Evolutionary conservation across 1,140 invertebrate species (phyloP).

Genomic region (Calephelis virginiensis): DNA sequence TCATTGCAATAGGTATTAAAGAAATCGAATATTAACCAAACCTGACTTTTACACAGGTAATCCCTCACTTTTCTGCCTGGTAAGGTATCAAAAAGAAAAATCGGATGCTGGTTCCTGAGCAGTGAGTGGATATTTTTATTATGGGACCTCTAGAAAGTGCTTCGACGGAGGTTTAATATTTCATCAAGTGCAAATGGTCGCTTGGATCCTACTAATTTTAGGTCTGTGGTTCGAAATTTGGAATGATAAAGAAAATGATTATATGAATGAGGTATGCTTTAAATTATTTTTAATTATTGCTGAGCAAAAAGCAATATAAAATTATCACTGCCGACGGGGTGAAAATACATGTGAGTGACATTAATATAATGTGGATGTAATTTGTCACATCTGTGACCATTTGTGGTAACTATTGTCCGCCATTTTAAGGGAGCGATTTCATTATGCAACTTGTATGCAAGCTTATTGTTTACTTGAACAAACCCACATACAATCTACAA

Average conservation of each 20-base stretch:
- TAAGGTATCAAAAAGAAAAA: slow-evolving; percentile 34
- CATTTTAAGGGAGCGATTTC: no score
- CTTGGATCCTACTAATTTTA: slow-evolving; percentile 60
- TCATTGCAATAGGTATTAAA: no score
- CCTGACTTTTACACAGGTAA: slow-evolving; percentile 34
- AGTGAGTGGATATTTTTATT: slow-evolving; percentile 27
- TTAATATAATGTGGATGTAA: neutral
- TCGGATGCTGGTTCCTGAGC: slow-evolving; percentile 23
- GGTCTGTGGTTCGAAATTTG: slow-evolving; percentile 44
- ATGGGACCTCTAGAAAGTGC: slow-evolving; percentile 66
- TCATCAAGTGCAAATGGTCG: slow-evolving; percentile 25
- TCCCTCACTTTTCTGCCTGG: slow-evolving; percentile 38
- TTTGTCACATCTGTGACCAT: no score
- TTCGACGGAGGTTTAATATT: slow-evolving; percentile 54
- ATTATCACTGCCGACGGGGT: slow-evolving; percentile 2
- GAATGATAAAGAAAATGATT: slow-evolving; percentile 14
- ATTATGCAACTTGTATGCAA: no score
- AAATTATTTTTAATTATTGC: slow-evolving; percentile 8
- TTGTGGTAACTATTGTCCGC: no score
- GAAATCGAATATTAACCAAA: neutral
- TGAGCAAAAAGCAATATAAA: slow-evolving; percentile 4
- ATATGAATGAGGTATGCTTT: slow-evolving; percentile 5
- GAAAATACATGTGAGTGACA: neutral
- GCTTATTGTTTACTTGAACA: no score
- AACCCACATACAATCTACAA: no score